Evolutionary conservation across 2,797 vertebrate species (phyloP).

Genomic region (Xenops minutus): DNA sequence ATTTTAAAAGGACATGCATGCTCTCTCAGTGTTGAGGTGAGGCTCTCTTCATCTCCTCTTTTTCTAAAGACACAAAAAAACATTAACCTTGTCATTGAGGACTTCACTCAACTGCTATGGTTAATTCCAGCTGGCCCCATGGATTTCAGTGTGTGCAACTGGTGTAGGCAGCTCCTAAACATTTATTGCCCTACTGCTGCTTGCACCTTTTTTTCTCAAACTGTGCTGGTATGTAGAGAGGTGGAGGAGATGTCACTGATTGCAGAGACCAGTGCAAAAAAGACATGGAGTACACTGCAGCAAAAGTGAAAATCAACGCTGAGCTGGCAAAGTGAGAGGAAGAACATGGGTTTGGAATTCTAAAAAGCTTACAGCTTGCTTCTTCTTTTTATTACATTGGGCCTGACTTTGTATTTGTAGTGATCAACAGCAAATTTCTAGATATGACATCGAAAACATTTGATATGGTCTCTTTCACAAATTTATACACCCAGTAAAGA

Average conservation of each 20-base stretch:
- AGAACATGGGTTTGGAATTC: background rate
- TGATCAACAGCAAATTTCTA: background rate
- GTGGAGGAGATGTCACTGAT: accelerated
- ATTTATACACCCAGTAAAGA: background rate
- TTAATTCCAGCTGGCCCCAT: background rate
- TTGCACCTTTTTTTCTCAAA: background rate
- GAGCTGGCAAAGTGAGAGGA: background rate
- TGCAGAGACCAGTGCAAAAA: background rate
- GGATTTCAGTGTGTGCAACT: background rate
- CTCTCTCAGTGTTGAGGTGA: background rate
- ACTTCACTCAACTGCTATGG: background rate
- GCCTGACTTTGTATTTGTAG: background rate
- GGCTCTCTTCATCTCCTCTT: background rate
- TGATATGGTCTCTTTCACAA: background rate
- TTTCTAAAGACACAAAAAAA: background rate
- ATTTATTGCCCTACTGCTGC: background rate
- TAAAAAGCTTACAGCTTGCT: background rate
- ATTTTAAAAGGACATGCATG: background rate
- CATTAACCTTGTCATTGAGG: background rate
- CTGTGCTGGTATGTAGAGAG: background rate
- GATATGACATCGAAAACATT: background rate
- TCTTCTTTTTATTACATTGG: background rate
- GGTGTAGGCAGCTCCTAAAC: background rate
- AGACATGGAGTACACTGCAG: background rate
- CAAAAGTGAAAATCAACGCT: accelerated